phyloP scores from a whole-genome alignment of 2,888 invertebrate genomes.

The Kuschelorhynchus macadamiae region DNA sequence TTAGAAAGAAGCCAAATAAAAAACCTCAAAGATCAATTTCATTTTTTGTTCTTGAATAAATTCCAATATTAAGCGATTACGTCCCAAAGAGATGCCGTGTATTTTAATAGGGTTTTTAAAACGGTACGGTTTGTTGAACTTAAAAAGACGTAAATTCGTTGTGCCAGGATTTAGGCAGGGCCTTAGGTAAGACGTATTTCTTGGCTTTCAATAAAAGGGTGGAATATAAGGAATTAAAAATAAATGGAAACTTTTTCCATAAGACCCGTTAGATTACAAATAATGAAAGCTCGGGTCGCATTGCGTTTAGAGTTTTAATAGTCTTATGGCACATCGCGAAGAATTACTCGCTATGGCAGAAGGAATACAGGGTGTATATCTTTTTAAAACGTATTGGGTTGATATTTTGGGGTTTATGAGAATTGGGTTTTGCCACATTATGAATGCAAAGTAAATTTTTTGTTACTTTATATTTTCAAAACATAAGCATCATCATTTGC shows the following conservation, averaged over 20 bases:
- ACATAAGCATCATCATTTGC: no score
- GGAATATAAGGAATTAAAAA: constrained; percentile 70
- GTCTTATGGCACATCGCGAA: constrained; percentile 68
- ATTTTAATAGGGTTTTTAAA: constrained; percentile 53
- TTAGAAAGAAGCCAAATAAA: constrained; percentile 5
- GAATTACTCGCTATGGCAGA: constrained; percentile 65
- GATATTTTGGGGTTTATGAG: no score
- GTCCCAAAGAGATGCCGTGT: constrained; percentile 37
- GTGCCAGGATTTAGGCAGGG: constrained; percentile 58
- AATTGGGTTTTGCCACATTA: no score
- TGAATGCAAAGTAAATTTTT: no score
- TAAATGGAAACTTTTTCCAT: constrained; percentile 70
- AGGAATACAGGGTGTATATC: constrained; percentile 50
- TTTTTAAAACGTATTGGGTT: no score
- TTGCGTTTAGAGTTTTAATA: constrained; percentile 70
- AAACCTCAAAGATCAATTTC: constrained; percentile 35
- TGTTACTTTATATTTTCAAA: no score
- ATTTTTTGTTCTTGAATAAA: constrained; percentile 40
- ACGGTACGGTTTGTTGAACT: constrained; percentile 56
- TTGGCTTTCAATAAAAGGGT: constrained; percentile 68
- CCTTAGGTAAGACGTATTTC: constrained; percentile 61
- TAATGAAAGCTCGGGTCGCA: constrained; percentile 68
- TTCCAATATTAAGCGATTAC: constrained; percentile 43
- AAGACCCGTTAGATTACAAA: constrained; percentile 70
- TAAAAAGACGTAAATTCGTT: constrained; percentile 59